Percentiles rank a stretch among this genome's conserved stretches.
These are phyloP conservation scores for Gasterosteus aculeatus DNA, from an alignment of 2,113 vertebrate genomes.

Conservation along the genomic window DNA sequence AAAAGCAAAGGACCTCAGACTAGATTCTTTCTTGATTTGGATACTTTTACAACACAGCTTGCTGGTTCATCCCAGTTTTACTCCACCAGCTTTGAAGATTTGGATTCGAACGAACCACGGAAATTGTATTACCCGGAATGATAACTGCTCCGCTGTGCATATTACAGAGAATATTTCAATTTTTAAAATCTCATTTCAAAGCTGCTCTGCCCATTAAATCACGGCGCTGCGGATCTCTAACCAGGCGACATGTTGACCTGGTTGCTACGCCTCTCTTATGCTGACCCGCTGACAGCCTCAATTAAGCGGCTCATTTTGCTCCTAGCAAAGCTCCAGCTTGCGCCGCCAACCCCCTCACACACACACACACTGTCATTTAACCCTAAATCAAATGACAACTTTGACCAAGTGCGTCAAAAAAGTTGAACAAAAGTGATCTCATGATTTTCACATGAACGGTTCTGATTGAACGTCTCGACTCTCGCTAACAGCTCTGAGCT, in stretches of 20 bases:
- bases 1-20: neutral
- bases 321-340: constrained; percentile 4
- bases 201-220: constrained; percentile 43
- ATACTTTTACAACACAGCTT: neutral
- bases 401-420: constrained; percentile 19
- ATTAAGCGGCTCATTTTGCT: constrained; percentile 51
- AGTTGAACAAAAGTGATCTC: constrained; percentile 25
- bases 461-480: constrained; percentile 28
- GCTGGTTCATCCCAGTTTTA: neutral
- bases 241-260: constrained; percentile 47
- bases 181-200: constrained; percentile 36
- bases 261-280: constrained; percentile 36
- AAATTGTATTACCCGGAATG: neutral
- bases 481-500: neutral
- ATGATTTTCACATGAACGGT: constrained; percentile 54
- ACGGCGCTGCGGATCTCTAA: constrained; percentile 38
- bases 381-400: constrained; percentile 55
- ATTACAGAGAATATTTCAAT: constrained; percentile 27
- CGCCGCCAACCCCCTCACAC: neutral
- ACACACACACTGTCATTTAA: constrained; percentile 26
- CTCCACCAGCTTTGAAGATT: constrained; percentile 2
- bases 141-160: constrained; percentile 13
- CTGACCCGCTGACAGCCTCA: constrained; percentile 67
- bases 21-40: neutral
- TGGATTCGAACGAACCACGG: constrained; percentile 5